phyloP scores from a whole-genome alignment of 2,797 vertebrate species.

The Vultur gryphus region DNA sequence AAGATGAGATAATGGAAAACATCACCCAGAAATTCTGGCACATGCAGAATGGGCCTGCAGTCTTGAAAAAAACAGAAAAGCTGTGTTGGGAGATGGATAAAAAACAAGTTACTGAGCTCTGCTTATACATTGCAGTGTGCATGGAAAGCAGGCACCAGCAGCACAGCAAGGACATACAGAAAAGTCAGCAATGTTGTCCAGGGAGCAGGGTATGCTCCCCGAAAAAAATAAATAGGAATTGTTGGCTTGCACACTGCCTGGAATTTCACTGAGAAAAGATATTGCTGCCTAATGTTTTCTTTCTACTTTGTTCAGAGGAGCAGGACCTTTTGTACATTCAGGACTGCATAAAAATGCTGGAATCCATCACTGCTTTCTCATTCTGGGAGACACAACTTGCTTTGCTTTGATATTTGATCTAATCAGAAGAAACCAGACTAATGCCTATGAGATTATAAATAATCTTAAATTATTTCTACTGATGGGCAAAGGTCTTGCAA shows the following conservation, averaged over 20 bases:
- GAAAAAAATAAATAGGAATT: neutral
- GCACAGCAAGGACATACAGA: neutral
- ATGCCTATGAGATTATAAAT: neutral
- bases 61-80: neutral
- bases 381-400: neutral
- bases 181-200: neutral
- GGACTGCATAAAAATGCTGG: neutral
- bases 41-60: neutral
- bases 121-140: neutral
- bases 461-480: constrained; percentile 5
- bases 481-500: neutral
- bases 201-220: neutral
- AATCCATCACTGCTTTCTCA: neutral
- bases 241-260: neutral
- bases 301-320: neutral
- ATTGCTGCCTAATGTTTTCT: neutral
- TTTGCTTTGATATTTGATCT: neutral
- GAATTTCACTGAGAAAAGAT: neutral
- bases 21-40: neutral
- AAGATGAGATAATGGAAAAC: neutral
- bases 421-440: constrained; percentile 12
- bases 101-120: neutral
- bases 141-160: neutral
- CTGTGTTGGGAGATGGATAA: neutral
- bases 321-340: neutral